Evolutionary conservation across 2,888 invertebrate species (phyloP).

Genomic region (Brachyptera putata): DNA sequence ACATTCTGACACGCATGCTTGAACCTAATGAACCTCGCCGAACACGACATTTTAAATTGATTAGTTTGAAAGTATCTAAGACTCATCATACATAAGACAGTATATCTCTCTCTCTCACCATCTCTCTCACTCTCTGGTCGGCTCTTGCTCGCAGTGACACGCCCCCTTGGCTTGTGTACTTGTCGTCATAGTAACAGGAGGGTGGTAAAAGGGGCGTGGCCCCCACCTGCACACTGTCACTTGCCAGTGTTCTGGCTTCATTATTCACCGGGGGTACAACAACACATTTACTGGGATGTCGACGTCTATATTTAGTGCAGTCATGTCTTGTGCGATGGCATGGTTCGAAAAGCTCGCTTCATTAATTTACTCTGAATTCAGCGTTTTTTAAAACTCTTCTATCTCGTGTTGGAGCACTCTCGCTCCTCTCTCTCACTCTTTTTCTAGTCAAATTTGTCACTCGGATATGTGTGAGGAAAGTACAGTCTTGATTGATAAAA

Average conservation of each 20-base stretch:
- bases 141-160: background rate
- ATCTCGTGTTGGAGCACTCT: background rate
- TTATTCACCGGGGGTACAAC: background rate
- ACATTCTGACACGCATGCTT: too few relatives aligned
- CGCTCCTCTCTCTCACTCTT: background rate
- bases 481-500: too few relatives aligned
- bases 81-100: too few relatives aligned
- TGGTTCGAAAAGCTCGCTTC: background rate
- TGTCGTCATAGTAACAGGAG: constrained; percentile 21
- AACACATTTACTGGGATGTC: background rate
- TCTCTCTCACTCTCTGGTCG: too few relatives aligned
- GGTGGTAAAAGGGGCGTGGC: constrained; percentile 13
- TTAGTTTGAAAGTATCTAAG: too few relatives aligned
- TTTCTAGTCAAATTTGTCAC: constrained; percentile 21
- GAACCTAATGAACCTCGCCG: too few relatives aligned
- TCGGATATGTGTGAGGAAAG: background rate
- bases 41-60: too few relatives aligned
- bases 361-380: constrained; percentile 14
- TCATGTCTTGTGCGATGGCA: background rate
- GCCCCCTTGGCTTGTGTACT: background rate
- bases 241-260: background rate
- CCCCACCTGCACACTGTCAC: constrained; percentile 24
- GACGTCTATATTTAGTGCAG: background rate
- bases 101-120: too few relatives aligned
- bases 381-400: too few relatives aligned